Percentiles rank a stretch among this genome's conserved stretches.
Evolutionary conservation across 2,797 vertebrate species (phyloP).

Genomic region (Rhabdomys pumilio): DNA sequence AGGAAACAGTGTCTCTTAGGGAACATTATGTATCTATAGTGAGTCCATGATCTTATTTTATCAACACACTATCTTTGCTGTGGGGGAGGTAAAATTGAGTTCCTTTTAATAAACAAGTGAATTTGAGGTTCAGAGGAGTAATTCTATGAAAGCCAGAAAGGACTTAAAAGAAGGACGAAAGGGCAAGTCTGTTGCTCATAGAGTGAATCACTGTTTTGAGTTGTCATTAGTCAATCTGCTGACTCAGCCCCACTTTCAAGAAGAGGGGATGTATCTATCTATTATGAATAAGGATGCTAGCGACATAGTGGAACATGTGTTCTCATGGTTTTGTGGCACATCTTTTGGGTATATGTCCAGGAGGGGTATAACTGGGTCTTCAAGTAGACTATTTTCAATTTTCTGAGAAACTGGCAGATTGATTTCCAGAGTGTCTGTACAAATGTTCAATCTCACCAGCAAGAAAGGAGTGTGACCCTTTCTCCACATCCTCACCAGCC

Average conservation of each 20-base stretch:
- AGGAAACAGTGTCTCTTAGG: neutral
- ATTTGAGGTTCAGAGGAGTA: slow-evolving; percentile 33
- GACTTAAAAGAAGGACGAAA: slow-evolving; percentile 17
- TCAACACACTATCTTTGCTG: neutral
- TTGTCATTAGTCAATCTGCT: neutral
- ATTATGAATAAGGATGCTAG: neutral
- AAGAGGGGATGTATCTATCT: neutral
- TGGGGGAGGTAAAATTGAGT: neutral
- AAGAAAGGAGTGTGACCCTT: neutral
- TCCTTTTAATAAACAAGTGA: slow-evolving; percentile 43
- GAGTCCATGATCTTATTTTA: neutral
- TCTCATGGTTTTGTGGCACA: neutral
- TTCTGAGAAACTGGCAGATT: neutral
- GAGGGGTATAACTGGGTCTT: neutral
- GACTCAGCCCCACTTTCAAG: neutral
- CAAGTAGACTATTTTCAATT: neutral
- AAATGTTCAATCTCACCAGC: neutral
- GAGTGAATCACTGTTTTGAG: neutral
- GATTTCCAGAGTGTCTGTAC: neutral
- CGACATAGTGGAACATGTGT: neutral
- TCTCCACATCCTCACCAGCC: neutral
- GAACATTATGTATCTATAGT: neutral
- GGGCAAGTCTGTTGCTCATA: neutral
- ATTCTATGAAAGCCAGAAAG: slow-evolving; percentile 31
- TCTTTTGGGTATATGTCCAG: neutral